Evolutionary conservation across 2,113 vertebrate species (phyloP), one percentile per base, ranked within the genome.

Genomic region (Loxodonta africana): DNA sequence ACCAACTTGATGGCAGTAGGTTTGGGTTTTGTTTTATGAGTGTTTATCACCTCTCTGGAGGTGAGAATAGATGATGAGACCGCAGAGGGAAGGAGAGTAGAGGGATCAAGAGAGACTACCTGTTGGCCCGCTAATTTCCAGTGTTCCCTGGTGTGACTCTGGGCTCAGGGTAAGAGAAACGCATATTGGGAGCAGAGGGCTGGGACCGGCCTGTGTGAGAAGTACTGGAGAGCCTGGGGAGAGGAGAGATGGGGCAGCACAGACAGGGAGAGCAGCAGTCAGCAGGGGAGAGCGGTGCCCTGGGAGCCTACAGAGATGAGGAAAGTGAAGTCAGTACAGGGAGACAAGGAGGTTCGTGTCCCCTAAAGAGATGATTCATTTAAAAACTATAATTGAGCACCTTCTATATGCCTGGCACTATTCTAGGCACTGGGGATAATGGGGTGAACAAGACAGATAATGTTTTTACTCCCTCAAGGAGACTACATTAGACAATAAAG

Each of bases 61-160:
- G 44, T 63, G 65, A 82, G 33, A n/a, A 4, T 5, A n/a, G 17
- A 9, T 77, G 10, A 41, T 77, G 10, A 41, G 41, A 53, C 7
- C 6, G 20, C 63, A 48, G 23, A 48, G 77, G 74, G 41, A 46
- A 76, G 25, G 41, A 76, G 41, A 8, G 21, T 46, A 44, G 23
- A 46, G 26, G 37, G 37, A 46, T 30, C 41, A 1, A 21, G 37
- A 41, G 6, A 67, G 30, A 8, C 30, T 0, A 0, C n/a, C 25
- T 2, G 20, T 14, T 21, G 41, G 44, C 26, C 10, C 3, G 78
- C 74, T 65, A 11, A 5, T 2, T 8, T 9, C 62, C 33, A 9
- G 2, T 8, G 4, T 25, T 83, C 53, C 30, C 1, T 0, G 6
- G 71, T 63, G 25, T 1, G 25, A 51, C 25, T 57, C 8, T 44